Conservation (phyloP, 2,888 invertebrate species). For the Lithophane leautieri region DNA sequence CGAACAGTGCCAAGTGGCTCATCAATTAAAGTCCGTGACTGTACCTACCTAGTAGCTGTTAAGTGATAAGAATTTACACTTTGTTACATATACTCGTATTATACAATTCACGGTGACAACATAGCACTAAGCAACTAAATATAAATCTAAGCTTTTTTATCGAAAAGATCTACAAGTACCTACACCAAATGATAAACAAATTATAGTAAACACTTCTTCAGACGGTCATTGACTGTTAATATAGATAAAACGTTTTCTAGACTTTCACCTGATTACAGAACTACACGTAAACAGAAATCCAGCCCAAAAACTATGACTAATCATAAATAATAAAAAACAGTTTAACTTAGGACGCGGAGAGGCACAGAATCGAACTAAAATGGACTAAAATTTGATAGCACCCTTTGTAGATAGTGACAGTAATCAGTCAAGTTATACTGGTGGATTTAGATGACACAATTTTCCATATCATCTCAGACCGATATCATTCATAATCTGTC, state of each 20-base stretch:
- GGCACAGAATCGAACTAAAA: not conserved
- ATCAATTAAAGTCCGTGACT: no score
- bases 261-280: slow-evolving; percentile 42
- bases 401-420: not conserved
- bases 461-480: slow-evolving; percentile 19
- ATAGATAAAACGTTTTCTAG: slow-evolving; percentile 26
- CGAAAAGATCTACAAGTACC: slow-evolving; percentile 38
- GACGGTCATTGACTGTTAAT: slow-evolving; percentile 53
- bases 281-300: slow-evolving; percentile 1
- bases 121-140: slow-evolving; percentile 19
- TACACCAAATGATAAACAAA: slow-evolving; percentile 50
- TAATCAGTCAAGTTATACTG: slow-evolving; percentile 6
- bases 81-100: not conserved
- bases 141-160: slow-evolving; percentile 13
- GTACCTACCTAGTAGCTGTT: not conserved
- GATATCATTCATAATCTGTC: slow-evolving; percentile 16
- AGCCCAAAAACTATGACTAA: not conserved
- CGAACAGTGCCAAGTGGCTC: no score
- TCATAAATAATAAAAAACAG: not conserved
- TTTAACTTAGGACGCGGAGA: not conserved
- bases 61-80: not conserved
- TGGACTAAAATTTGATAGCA: not conserved
- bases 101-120: slow-evolving; percentile 2
- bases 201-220: slow-evolving; percentile 45
- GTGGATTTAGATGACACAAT: not conserved